Evolutionary conservation across 2,888 invertebrate species (phyloP).

Genomic region (Cantharis flavilabris): DNA sequence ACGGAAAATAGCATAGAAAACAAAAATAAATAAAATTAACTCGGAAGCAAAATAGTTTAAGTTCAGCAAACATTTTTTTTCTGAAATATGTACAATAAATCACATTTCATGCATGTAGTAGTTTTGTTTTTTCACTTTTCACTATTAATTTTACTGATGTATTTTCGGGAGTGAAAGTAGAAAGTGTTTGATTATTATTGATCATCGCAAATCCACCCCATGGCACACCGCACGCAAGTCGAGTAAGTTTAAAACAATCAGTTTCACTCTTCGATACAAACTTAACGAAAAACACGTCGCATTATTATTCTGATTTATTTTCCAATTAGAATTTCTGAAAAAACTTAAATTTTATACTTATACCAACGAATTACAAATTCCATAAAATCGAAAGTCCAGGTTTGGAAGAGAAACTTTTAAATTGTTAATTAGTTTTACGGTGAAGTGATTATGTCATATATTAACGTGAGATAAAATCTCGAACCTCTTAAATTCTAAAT

Average conservation of each 20-base stretch:
- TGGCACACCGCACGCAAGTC: background rate
- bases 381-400: background rate
- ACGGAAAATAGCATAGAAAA: too few species aligned
- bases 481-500: conserved; percentile 3
- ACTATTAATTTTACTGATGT: background rate
- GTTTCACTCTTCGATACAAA: background rate
- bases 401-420: conserved; percentile 12
- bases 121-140: background rate
- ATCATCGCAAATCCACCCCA: background rate
- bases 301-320: background rate
- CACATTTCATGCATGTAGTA: background rate
- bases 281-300: background rate
- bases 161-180: background rate
- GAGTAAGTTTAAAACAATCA: background rate
- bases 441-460: conserved; percentile 23
- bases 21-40: too few species aligned
- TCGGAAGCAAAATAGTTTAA: too few species aligned
- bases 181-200: background rate
- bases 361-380: background rate
- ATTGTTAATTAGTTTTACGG: conserved; percentile 24
- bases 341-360: background rate
- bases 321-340: background rate
- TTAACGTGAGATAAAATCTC: conserved; percentile 21
- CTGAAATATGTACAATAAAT: background rate
- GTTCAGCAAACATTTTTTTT: too few species aligned